Evolutionary conservation across 2,797 vertebrate species (phyloP), one percentile per base, ranked within the genome.

Genomic region (Typhlichthys eigenmanni): DNA sequence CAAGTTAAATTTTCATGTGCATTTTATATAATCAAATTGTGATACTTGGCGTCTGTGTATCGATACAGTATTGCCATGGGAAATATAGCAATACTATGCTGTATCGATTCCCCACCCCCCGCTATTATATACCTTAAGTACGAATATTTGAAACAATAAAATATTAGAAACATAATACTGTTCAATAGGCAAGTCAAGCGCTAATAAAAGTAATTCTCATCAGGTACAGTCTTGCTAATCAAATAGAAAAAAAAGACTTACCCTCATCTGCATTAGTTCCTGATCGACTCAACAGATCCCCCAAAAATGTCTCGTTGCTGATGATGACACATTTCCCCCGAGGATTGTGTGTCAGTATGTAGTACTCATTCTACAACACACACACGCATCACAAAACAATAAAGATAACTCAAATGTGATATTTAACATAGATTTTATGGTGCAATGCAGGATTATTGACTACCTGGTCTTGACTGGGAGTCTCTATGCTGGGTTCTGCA

Each of bases 301-400:
- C 60, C 0, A 0, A 0, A 52, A 90, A 91, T 0, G 0, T 0
- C 53, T 87, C 75, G 12, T 88, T 91, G 80, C 80, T 91, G 69
- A 91, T 51, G 72, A 91, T 38, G 17, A 88, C 71, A 89, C 84
- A 82, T 74, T 88, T 49, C 85, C 95, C 88, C 87, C 60, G 71
- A 85, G 95, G 89, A 62, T 70, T 61, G 10, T 58, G 72, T 9
- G 0, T 75, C 68, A 92, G 13, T 1, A 0, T 0, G 59, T 94
- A 93, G 65, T 64, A 85, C 0, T 90, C 87, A 0, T 13, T 13
- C 77, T 75, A 8, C 62, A 69, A 47, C 32, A 48, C 5, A 67
- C 38, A 80, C 58, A 13, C 13, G 79, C 13, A 74, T 54, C 6
- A 54, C 47, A n/a, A 19, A 29, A 24, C 52, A 54, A 29, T 38